Conservation (phyloP, 2,113 vertebrate species). For the Steatornis caripensis region DNA sequence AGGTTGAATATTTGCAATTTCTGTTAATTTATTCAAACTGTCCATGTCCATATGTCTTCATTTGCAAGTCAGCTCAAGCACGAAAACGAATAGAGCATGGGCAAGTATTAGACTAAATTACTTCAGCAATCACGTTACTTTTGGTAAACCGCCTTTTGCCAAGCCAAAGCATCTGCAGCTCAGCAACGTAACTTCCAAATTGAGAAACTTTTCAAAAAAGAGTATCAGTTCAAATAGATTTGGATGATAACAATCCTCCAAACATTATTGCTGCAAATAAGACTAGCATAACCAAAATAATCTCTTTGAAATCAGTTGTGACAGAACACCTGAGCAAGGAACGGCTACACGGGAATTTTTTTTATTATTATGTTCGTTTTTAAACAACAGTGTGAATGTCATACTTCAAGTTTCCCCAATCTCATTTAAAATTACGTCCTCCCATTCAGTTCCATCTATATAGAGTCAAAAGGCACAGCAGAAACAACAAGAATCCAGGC, state of each 20-base stretch:
- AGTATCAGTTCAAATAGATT: neutral
- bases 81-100: neutral
- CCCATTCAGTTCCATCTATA: neutral
- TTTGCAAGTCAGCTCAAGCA: conserved; percentile 13
- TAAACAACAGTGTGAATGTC: neutral
- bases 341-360: neutral
- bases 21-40: neutral
- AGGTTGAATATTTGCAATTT: neutral
- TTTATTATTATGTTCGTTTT: neutral
- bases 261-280: neutral
- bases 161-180: conserved; percentile 2
- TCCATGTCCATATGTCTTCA: neutral
- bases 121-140: neutral
- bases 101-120: neutral
- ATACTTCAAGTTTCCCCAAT: neutral
- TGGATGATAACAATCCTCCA: neutral
- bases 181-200: neutral
- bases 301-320: neutral
- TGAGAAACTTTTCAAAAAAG: neutral
- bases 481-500: neutral
- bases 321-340: neutral
- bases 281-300: neutral
- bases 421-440: neutral
- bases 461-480: neutral
- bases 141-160: neutral